A percentile compares a stretch with the other conserved stretches of the same genome.
phyloP scores from a whole-genome alignment of 2,797 vertebrate genomes.

The Epinephelus awoara region DNA sequence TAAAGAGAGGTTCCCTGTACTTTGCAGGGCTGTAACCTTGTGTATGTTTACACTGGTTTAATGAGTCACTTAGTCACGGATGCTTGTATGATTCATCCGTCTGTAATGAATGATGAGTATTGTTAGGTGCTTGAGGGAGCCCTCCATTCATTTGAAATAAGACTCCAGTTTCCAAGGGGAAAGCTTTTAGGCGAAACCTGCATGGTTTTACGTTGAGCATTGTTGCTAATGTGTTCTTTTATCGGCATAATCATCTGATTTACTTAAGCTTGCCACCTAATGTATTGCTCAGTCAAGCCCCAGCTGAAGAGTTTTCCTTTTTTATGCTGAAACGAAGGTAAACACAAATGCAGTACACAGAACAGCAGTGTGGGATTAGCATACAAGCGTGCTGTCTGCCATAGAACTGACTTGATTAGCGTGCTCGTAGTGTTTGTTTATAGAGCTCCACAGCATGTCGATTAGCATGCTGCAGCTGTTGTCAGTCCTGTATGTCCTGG shows the following conservation, averaged over 20 bases:
- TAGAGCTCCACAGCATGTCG: constrained; percentile 16
- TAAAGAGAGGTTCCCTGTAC: constrained; percentile 23
- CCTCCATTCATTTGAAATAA: constrained; percentile 5
- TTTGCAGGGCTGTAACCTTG: constrained; percentile 35
- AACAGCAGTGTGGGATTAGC: constrained; percentile 21
- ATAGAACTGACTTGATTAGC: constrained; percentile 41
- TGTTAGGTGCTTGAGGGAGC: constrained; percentile 16
- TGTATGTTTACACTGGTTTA: constrained; percentile 64
- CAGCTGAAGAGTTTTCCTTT: not conserved
- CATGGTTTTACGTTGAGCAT: not conserved
- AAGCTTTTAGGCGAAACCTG: not conserved
- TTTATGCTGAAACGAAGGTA: not conserved
- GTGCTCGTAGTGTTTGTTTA: constrained; percentile 40
- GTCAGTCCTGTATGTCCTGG: constrained; percentile 28
- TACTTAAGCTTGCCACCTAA: not conserved
- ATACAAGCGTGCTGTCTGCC: constrained; percentile 7
- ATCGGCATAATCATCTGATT: not conserved
- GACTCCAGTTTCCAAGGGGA: constrained; percentile 1
- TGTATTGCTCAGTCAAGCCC: constrained; percentile 1
- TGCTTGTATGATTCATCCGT: constrained; percentile 52
- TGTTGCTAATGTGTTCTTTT: not conserved
- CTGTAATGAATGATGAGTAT: constrained; percentile 53
- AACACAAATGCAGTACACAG: constrained; percentile 3
- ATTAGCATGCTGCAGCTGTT: constrained; percentile 42
- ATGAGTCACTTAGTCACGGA: constrained; percentile 66